Base-by-base conservation (phyloP, 53 echinoderm and acorn worm genomes). In the Hippasteria phrygiana region DNA sequence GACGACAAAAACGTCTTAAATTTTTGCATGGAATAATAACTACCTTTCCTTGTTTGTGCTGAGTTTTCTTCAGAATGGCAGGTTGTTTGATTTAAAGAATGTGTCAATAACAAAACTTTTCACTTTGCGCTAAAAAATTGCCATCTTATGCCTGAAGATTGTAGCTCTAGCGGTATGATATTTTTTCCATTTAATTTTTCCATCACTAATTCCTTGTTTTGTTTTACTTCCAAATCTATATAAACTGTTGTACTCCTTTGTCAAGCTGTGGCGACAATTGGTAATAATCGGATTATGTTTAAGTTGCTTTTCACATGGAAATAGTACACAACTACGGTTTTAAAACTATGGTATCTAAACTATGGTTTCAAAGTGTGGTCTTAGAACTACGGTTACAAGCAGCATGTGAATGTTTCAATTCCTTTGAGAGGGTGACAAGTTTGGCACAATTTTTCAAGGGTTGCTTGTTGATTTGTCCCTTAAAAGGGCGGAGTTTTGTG, bases 201-300 rank as follows among this genome's bases (percentile, higher is more conserved):
- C 37, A n/a, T n/a, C n/a, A n/a, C n/a, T n/a, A n/a, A n/a, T n/a
- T n/a, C n/a, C n/a, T n/a, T n/a, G n/a, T 67, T 67, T 67, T 73
- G n/a, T 43, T 43, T 43, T 43, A 11, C 34, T 67, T 22, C 73
- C 26, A 43, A 41, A 22, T 73, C 43, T 40, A 16, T 43, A 17
- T 33, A 40, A 14, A 12, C 71, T 70, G n/a, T 32, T 71, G 17
- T 34, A 31, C 50, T 50, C 48, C 29, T 32, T 75, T 48, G 13
- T 42, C n/a, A 75, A 75, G 75, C 9, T 75, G 75, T 75, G 75
- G 75, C 75, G 33, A 50, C 11, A 12, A 47, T 48, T 75, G 75
- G 75, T 75, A 75, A 47, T 32, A 26, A 73, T 5, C 4, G 42
- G 10, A 14, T 66, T 34, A 33, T 22, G 0, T 59, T 59, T 1